Base-by-base conservation (phyloP, 2,888 invertebrate genomes). In the Macaria liturata region DNA sequence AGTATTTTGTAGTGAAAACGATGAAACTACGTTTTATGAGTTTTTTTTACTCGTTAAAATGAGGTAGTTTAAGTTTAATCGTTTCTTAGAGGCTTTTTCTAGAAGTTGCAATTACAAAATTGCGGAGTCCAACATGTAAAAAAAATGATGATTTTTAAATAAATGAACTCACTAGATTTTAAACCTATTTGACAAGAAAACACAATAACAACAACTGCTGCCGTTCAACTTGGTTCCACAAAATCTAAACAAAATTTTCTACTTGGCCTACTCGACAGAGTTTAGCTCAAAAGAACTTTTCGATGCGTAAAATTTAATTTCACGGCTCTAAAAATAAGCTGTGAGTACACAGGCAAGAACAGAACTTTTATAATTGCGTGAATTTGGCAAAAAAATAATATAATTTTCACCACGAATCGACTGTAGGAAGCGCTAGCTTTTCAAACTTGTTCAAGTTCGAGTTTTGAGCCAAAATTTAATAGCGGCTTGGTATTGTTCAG, bases 361-460 rank as follows among this genome's bases (percentile, higher is more conserved):
- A 39, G 37, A 45, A 51, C 44, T 51, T 51, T 46, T 34, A 4
- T 46, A 51, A 45, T 51, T 37, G 51, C 44, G 4, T 20, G 45
- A 51, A 42, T 31, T 45, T 51, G 45, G 8, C 31, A 9, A 44
- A 51, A 51, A 51, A 45, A 44, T 37, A 37, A 47, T 47, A 20
- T 40, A 39, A 20, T 20, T 20, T 20, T 47, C 32, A 42, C 46
- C 54, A 43, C 42, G 40, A 54, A 43, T 31, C 32, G 40, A 9
- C 44, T 30, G 39, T 8, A 34, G 30, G 46, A 49, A 46, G 53
- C 46, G 42, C 37, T 46, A 39, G 37, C 43, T 50, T 53, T 46
- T 9, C 5, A 34, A 57, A 54, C 32, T 54, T 54, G 49, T 49
- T 58, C 6, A 50, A 58, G 45, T 58, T 58, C 43, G 20, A 20